Percentiles rank a stretch among this genome's conserved stretches.
Conservation (phyloP, 2,113 vertebrate genomes). For the Brachyhypopomus gauderio region DNA sequence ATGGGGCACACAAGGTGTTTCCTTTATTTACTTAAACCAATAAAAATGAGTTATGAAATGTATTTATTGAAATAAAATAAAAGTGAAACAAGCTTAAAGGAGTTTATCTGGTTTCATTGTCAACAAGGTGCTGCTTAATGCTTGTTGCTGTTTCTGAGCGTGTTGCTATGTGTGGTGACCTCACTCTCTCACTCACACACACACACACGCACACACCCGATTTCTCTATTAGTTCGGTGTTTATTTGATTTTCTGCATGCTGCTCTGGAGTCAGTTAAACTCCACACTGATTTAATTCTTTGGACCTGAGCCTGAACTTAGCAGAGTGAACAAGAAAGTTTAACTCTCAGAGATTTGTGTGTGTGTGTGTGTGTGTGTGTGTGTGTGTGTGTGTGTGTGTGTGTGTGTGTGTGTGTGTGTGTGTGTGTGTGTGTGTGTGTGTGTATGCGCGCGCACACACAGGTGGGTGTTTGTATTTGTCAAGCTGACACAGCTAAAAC, state of each 20-base stretch:
- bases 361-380: constrained; percentile 13
- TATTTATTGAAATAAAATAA: too few species aligned
- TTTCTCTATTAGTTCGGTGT: background rate
- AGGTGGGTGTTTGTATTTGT: background rate
- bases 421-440: background rate
- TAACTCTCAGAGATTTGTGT: background rate
- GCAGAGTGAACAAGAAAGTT: background rate
- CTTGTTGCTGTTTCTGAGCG: too few species aligned
- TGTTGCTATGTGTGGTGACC: too few species aligned
- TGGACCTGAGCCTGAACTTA: background rate
- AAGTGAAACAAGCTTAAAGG: too few species aligned
- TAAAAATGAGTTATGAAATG: too few species aligned
- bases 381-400: background rate
- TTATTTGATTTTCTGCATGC: constrained; percentile 37
- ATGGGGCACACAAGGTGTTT: too few species aligned
- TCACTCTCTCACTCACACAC: background rate
- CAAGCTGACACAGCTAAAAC: background rate
- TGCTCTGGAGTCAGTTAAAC: constrained; percentile 30
- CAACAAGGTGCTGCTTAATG: too few species aligned
- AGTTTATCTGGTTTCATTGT: too few species aligned
- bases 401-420: background rate
- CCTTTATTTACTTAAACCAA: too few species aligned
- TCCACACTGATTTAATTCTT: background rate
- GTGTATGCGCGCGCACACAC: constrained; percentile 12
- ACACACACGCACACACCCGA: background rate